Evolutionary conservation across 2,888 invertebrate species (phyloP).

Genomic region (Sturmia bella): DNA sequence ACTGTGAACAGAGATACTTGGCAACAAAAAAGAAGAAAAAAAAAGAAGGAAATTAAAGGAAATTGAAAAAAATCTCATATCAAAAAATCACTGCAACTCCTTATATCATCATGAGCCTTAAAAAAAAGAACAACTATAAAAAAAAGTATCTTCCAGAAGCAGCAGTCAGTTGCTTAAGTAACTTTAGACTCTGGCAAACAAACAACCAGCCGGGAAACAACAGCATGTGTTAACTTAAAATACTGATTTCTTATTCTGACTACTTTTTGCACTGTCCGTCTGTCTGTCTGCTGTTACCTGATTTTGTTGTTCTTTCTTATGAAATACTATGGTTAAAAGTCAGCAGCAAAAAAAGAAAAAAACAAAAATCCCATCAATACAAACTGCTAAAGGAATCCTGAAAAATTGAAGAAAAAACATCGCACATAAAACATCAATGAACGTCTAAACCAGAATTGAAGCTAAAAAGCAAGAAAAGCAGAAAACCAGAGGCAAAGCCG

Average conservation of each 20-base stretch:
- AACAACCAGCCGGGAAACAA: conserved; percentile 43
- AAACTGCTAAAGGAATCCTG: conserved; percentile 53
- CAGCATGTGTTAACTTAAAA: conserved; percentile 66
- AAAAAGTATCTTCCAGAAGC: conserved; percentile 4
- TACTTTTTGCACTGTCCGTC: background rate
- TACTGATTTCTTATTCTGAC: conserved; percentile 36
- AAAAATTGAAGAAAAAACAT: conserved; percentile 26
- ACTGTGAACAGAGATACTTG: conserved; percentile 22
- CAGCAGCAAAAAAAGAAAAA: conserved; percentile 26
- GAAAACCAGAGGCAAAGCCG: conserved; percentile 61
- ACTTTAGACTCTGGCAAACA: conserved; percentile 57
- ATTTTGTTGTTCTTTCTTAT: conserved; percentile 45
- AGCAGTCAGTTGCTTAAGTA: conserved; percentile 60
- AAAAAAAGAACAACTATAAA: conserved; percentile 22
- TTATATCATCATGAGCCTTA: conserved; percentile 56
- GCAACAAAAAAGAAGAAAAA: too few species aligned
- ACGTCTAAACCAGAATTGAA: conserved; percentile 68
- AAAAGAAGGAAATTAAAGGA: conserved; percentile 52
- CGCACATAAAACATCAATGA: conserved; percentile 68
- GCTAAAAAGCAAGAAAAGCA: conserved; percentile 56
- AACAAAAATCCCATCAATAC: conserved; percentile 62
- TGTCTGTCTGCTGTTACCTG: conserved; percentile 45
- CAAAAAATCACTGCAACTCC: conserved; percentile 69
- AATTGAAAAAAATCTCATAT: conserved; percentile 62
- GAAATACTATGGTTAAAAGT: conserved; percentile 58